phyloP scores from a whole-genome alignment of 2,797 vertebrate species.

The Gymnothorax reevesii region DNA sequence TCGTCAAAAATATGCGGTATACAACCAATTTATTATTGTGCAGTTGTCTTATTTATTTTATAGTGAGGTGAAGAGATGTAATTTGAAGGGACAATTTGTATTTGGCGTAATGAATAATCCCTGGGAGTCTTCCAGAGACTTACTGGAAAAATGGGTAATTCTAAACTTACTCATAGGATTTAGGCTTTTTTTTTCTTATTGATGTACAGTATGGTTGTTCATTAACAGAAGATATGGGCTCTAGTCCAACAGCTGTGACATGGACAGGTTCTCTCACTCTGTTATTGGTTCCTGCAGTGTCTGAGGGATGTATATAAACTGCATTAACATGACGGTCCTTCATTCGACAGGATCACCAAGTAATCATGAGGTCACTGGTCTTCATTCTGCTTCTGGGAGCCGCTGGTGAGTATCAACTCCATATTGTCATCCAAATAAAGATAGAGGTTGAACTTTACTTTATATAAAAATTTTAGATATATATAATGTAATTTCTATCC shows the following conservation, averaged over 20 bases:
- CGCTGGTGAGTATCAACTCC: neutral
- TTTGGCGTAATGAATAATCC: neutral
- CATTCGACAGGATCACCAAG: constrained; percentile 18
- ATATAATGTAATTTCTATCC: neutral
- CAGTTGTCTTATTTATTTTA: too few species aligned
- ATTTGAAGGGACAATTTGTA: neutral
- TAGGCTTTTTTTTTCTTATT: neutral
- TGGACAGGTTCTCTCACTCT: neutral
- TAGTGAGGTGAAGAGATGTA: too few species aligned
- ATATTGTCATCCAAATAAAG: too few species aligned
- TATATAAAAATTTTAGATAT: too few species aligned
- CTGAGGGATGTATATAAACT: neutral
- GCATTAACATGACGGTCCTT: neutral
- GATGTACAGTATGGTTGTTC: neutral
- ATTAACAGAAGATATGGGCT: neutral
- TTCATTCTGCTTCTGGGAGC: constrained; percentile 20
- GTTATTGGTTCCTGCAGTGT: neutral
- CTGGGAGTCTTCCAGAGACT: neutral
- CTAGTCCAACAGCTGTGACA: neutral
- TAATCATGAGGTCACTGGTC: neutral
- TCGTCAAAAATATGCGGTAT: too few species aligned
- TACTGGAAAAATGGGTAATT: neutral
- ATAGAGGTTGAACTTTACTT: too few species aligned
- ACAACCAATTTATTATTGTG: too few species aligned
- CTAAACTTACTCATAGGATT: neutral